Evolutionary conservation across 2,113 vertebrate genomes (phyloP).

Genomic region (Sinocyclocheilus anshuiensis): DNA sequence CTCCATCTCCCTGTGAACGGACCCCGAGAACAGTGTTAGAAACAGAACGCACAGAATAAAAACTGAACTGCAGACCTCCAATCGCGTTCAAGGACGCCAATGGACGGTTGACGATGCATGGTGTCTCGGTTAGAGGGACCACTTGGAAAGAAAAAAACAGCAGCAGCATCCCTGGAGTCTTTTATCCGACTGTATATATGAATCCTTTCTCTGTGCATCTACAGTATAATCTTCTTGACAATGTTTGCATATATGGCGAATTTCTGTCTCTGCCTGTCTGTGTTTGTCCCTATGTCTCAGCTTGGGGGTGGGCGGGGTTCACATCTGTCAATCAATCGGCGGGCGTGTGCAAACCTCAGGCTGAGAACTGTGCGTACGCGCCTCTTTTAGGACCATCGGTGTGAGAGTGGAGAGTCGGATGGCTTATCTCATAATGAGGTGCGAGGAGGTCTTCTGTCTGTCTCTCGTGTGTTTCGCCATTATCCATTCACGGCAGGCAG

Average conservation of each 20-base stretch:
- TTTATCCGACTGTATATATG: conserved; percentile 62
- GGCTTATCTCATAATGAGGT: conserved; percentile 46
- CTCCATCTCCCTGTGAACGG: not conserved
- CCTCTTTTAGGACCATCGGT: conserved; percentile 9
- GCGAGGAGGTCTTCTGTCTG: conserved; percentile 18
- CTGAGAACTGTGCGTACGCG: not conserved
- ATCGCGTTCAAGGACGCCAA: not conserved
- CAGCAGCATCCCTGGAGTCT: not conserved
- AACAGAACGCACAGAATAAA: not conserved
- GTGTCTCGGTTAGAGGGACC: conserved; percentile 8
- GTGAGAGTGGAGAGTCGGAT: not conserved
- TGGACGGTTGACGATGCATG: conserved; percentile 8
- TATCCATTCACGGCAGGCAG: conserved; percentile 41
- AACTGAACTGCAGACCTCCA: not conserved
- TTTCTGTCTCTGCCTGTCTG: conserved; percentile 67
- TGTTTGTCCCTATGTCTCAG: conserved; percentile 63
- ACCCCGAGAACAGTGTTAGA: not conserved
- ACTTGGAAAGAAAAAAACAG: not conserved
- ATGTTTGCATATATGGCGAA: conserved; percentile 70
- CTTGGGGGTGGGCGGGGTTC: conserved; percentile 22
- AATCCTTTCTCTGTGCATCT: conserved; percentile 71
- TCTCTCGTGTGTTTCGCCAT: conserved; percentile 36
- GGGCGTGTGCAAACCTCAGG: conserved; percentile 58
- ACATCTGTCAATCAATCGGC: conserved; percentile 45
- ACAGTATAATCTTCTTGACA: conserved; percentile 69